phyloP scores from a whole-genome alignment of 1,140 invertebrate species.

The Amyelois transitella region DNA sequence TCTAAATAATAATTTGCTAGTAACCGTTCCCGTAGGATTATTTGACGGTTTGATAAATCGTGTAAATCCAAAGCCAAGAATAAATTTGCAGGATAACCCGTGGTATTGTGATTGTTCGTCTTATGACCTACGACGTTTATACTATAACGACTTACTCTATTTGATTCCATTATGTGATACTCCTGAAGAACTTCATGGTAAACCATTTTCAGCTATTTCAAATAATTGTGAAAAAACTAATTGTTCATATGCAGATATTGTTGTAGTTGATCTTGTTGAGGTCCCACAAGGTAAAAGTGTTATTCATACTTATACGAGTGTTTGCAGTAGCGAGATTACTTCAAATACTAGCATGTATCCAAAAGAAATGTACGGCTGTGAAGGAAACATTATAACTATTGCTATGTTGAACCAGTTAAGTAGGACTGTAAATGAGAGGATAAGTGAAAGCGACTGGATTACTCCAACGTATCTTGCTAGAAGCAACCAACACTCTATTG shows the following conservation, averaged over 20 bases:
- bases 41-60: constrained; percentile 33
- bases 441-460: constrained; percentile 28
- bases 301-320: neutral
- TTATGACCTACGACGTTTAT: constrained; percentile 32
- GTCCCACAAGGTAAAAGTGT: neutral
- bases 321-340: neutral
- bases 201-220: constrained; percentile 40
- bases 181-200: constrained; percentile 27
- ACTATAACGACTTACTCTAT: constrained; percentile 23
- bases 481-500: constrained; percentile 25
- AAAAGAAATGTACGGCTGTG: neutral
- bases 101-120: constrained; percentile 49
- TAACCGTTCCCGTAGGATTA: constrained; percentile 33
- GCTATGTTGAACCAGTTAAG: neutral
- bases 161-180: constrained; percentile 39
- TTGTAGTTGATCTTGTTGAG: neutral
- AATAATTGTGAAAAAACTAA: constrained; percentile 28
- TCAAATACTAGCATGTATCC: neutral
- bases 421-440: neutral
- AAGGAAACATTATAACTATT: neutral
- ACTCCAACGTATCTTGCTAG: constrained; percentile 28
- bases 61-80: constrained; percentile 21
- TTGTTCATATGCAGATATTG: neutral
- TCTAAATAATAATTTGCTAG: constrained; percentile 50
- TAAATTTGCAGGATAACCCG: constrained; percentile 47